Base-by-base conservation (phyloP, 1,140 invertebrate genomes). In the Drosophila ananassae region DNA sequence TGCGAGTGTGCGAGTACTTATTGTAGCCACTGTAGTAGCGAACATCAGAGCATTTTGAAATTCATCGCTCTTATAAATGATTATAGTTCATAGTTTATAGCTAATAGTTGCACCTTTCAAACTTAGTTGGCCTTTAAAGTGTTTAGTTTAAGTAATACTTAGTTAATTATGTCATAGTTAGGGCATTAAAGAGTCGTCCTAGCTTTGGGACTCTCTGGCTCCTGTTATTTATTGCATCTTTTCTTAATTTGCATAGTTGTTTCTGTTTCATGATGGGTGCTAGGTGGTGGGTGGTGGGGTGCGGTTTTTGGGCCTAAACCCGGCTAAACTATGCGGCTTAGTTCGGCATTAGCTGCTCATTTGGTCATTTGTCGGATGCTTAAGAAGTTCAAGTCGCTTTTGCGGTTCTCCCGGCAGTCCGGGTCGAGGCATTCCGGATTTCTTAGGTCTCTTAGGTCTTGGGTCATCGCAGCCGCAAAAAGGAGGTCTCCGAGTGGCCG, bases 231-330 rank as follows among this genome's bases (percentile, higher is more conserved):
- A 61, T 53, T 25, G 34, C 67, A 24, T 9, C n/a, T 37, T 53
- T 12, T 41, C 41, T 64, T 52, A 25, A 75, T 80, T 80, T 66
- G 57, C 77, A 69, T 77, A 78, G 55, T 50, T 37, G 34, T 37
- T 37, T 28, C 7, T 28, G 25, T 21, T 13, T 13, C 28, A 12
- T 44, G 34, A 8, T 37, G 34, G 34, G 41, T 5, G 7, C 2
- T 4, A 8, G 41, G 41, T 12, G n/a, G 17, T 17, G 17, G 39
- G 12, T 4, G 44, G 41, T 39, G 24, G 55, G 25, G 12, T 21
- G 10, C n/a, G 52, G 37, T 32, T 2, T 39, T 51, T 44, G 13
- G 28, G 22, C 5, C 25, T 32, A 39, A n/a, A 24, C 24, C 22
- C 5, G 30, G 44, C 30, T 73, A 56, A 64, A 71, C 60, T 64